These are phyloP conservation scores for Sinhomidia bicolor DNA, from an alignment of 2,888 invertebrate species.

Conservation along the genomic window DNA sequence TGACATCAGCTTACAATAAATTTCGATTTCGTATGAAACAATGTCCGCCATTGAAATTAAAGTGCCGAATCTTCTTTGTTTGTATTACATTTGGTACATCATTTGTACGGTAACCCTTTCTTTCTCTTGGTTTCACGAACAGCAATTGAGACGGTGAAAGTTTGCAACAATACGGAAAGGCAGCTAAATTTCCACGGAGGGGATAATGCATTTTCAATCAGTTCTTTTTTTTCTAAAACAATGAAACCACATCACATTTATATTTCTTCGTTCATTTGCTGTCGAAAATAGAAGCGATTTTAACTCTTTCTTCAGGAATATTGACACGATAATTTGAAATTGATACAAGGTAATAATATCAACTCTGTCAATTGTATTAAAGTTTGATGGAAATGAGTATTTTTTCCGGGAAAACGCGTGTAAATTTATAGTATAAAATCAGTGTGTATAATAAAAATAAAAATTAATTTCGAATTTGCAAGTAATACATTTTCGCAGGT, in stretches of 20 bases:
- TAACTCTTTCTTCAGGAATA: background rate
- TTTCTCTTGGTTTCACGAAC: background rate
- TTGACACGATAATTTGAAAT: background rate
- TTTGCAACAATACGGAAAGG: background rate
- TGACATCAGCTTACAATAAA: constrained; percentile 24
- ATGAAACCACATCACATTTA: background rate
- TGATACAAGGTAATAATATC: constrained; percentile 26
- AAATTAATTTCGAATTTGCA: constrained; percentile 6
- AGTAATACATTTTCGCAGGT: background rate
- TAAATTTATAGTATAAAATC: constrained; percentile 13
- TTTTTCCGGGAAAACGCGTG: constrained; percentile 12
- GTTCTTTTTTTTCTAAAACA: background rate
- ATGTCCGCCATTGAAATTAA: constrained; percentile 41
- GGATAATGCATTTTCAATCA: background rate
- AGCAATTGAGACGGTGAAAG: background rate
- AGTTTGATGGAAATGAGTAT: background rate
- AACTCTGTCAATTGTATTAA: constrained; percentile 12
- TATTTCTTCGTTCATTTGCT: constrained; percentile 50
- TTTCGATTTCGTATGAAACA: constrained; percentile 15
- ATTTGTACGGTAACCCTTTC: background rate
- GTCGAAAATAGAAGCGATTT: constrained; percentile 9
- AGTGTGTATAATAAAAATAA: background rate
- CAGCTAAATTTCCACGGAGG: constrained; percentile 24
- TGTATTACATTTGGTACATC: background rate
- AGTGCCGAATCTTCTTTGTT: constrained; percentile 46